Base-by-base conservation (phyloP, 2,113 vertebrate species). In the Argyrosomus japonicus region DNA sequence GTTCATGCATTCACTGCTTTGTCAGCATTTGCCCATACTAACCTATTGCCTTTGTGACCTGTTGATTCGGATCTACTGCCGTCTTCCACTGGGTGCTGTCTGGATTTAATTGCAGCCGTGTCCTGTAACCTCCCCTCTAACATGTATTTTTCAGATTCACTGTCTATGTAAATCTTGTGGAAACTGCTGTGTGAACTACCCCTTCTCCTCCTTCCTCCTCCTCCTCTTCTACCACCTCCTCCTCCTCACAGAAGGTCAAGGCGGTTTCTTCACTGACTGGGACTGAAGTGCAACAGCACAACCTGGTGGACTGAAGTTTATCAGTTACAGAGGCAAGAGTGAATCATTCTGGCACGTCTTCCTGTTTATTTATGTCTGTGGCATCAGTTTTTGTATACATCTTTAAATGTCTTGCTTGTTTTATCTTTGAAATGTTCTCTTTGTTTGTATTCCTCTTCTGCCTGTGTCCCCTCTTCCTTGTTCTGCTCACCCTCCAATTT, bases 211-310 rank as follows among this genome's bases (percentile, higher is more conserved):
- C 53, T 10, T 71, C 68, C 53, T 8, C 51, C 67, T 18, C 8
- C n/a, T 67, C 17, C 25, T 27, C 19, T 23, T 18, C 60, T 0
- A 4, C 5, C 45, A 43, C 54, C 18, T 3, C 68, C 57, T 71
- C 68, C 53, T 10, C 7, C 0, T 50, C 57, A 64, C 50, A 51
- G 43, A 21, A 67, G 40, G 45, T 69, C 60, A 78, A 61, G 29
- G 9, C 13, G 11, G 27, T 36, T 0, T 27, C 54, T n/a, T n/a
- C 3, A 0, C 9, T 50, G 6, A 45, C 54, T 21, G 0, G n/a
- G 25, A 56, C 1, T 70, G 71, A 84, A 93, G 88, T 68, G 71
- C 93, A 92, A 93, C 91, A 94, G 82, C 89, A 75, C 92, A 81
- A 58, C 85, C 93, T 89, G 77, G 82, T 93, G 94, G 93, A 64